Evolutionary conservation across 2,797 vertebrate species (phyloP).

Genomic region (Trematomus bernacchii): DNA sequence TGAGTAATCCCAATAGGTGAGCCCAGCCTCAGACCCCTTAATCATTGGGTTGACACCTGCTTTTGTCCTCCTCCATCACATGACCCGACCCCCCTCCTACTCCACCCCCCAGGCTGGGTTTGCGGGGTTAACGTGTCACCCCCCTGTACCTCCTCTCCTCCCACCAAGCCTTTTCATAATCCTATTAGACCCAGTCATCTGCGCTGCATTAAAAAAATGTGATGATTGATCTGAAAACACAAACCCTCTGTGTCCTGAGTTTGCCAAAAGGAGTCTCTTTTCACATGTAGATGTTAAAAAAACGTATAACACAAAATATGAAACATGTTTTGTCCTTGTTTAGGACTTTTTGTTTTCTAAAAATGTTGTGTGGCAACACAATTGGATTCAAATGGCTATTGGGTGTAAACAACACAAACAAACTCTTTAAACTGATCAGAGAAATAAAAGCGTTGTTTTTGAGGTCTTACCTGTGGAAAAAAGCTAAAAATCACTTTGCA

Average conservation of each 20-base stretch:
- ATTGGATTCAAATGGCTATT: slow-evolving; percentile 23
- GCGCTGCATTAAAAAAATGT: slow-evolving; percentile 61
- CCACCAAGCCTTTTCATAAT: slow-evolving; percentile 69
- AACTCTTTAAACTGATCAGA: slow-evolving; percentile 1
- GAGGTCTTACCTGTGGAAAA: slow-evolving; percentile 14
- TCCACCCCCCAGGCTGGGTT: slow-evolving; percentile 7
- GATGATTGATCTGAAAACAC: slow-evolving; percentile 54
- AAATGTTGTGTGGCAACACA: slow-evolving; percentile 2
- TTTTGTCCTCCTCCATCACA: slow-evolving; percentile 67
- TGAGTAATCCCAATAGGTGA: slow-evolving; percentile 68
- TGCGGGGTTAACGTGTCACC: slow-evolving; percentile 32
- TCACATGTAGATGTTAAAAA: background rate
- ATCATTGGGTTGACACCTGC: slow-evolving; percentile 70
- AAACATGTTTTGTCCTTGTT: background rate
- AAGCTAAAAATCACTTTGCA: background rate
- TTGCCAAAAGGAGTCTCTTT: slow-evolving; percentile 22
- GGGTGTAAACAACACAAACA: slow-evolving; percentile 14
- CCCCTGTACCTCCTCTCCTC: slow-evolving; percentile 29
- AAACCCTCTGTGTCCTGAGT: slow-evolving; percentile 30
- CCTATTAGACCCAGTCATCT: slow-evolving; percentile 80
- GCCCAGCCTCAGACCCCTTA: slow-evolving; percentile 48
- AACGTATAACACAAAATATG: background rate
- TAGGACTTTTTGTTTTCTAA: background rate
- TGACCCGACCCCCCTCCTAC: slow-evolving; percentile 41
- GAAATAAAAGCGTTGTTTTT: slow-evolving; percentile 7